These are phyloP conservation scores for Alcedo quadribrachys DNA, from an alignment of 2,797 vertebrate species.

Conservation along the genomic window DNA sequence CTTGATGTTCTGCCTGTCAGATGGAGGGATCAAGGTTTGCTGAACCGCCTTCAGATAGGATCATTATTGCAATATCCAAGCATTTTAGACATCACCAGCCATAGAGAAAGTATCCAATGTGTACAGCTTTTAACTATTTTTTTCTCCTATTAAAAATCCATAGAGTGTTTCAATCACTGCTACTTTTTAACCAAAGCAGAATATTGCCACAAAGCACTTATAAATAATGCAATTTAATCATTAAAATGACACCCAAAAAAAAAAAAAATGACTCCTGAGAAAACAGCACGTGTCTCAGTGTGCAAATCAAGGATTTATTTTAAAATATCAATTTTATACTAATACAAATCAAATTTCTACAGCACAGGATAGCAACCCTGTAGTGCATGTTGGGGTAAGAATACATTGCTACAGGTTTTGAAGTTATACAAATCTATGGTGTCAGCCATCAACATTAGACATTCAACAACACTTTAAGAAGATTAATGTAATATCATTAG, in stretches of 20 bases:
- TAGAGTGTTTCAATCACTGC: neutral
- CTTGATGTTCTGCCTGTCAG: neutral
- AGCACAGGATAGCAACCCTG: neutral
- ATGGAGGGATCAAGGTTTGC: neutral
- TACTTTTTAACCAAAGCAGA: neutral
- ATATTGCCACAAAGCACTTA: neutral
- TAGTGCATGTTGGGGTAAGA: neutral
- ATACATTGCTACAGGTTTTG: neutral
- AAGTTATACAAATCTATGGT: neutral
- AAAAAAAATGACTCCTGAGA: neutral
- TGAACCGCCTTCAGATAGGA: neutral
- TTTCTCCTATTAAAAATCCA: neutral
- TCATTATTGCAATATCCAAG: neutral
- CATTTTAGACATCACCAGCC: neutral
- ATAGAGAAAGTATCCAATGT: neutral
- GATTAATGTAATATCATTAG: slow-evolving; percentile 42
- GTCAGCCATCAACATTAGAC: neutral
- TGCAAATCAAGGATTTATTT: neutral
- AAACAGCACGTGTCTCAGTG: neutral
- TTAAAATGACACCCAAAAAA: neutral
- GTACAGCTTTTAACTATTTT: neutral
- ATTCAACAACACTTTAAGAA: slow-evolving; percentile 5
- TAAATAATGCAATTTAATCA: neutral
- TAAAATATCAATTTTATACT: neutral
- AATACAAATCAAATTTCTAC: neutral